Evolutionary conservation across 2,797 vertebrate species (phyloP), one percentile per base, ranked within the genome.

Genomic region (Alosa sapidissima): DNA sequence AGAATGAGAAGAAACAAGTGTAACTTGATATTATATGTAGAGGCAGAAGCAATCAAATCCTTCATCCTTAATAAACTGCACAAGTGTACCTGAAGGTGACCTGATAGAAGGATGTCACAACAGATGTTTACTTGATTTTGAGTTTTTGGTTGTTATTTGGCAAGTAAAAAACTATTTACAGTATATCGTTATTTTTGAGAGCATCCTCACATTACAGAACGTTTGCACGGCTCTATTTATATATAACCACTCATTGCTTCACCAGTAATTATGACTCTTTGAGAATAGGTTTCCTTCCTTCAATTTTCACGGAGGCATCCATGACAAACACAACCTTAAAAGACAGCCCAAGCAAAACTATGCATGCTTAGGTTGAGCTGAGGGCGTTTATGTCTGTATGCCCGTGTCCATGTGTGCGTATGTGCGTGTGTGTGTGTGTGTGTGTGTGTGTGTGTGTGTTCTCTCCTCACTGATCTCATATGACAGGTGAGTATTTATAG

Each of bases 261-360:
- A 41, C 87, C 90, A 93, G 91, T 93, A 94, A 95, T 95, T 93
- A 95, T 89, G 91, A 91, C 90, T 88, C 91, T 90, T 84, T 92
- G 90, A 92, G 90, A 93, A 93, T 92, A 87, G 84, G 68, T 92
- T 94, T 94, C 91, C 65, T 72, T 36, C 11, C 14, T 11, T 72
- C 65, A 92, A 93, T 88, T 92, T 92, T 4, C 13, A 1, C 92
- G 49, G 68, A 49, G 28, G 75, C 16, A 82, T 78, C 81, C 68
- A 49, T 60, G 47, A 83, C 85, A 83, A 68, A 87, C 75, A 47
- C 41, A 81, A 83, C 85, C 81, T 68, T 72, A 85, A 58, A 24
- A 65, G 9, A 65, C 24, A 65, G 10, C 62, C 62, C 55, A 75
- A 33, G 13, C 68, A 75, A 75, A 14, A 41, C 33, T 41, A 13